Percentiles rank a stretch among this genome's conserved stretches.
Conservation (phyloP, 2,888 invertebrate species). For the Fissipunctia ypsillon region DNA sequence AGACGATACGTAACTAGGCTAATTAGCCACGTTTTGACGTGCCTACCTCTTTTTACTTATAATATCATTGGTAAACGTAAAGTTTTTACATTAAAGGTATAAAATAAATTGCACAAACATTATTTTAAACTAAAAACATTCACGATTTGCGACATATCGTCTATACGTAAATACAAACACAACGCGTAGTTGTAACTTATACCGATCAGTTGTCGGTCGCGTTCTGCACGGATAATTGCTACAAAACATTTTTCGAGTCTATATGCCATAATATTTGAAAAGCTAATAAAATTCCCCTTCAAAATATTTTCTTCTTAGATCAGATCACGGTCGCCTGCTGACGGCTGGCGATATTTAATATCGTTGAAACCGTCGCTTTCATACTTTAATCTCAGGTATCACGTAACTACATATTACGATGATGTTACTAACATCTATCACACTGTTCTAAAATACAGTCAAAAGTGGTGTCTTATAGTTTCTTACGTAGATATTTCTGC, state of each 20-base stretch:
- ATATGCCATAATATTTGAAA: slow-evolving; percentile 8
- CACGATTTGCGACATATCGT: slow-evolving; percentile 37
- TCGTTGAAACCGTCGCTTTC: slow-evolving; percentile 28
- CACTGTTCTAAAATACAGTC: slow-evolving; percentile 12
- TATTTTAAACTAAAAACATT: slow-evolving; percentile 15
- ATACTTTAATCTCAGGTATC: slow-evolving; percentile 44
- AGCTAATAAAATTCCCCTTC: neutral
- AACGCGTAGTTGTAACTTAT: slow-evolving; percentile 10
- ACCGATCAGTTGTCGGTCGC: neutral
- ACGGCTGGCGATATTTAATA: slow-evolving; percentile 30
- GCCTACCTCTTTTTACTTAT: neutral
- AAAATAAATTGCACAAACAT: slow-evolving; percentile 52
- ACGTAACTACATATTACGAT: slow-evolving; percentile 26
- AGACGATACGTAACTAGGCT: neutral
- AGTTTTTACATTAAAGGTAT: slow-evolving; percentile 12
- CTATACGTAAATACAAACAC: slow-evolving; percentile 17
- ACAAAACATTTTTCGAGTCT: slow-evolving; percentile 23
- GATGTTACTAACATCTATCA: slow-evolving; percentile 22
- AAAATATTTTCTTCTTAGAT: slow-evolving; percentile 12
- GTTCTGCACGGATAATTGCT: neutral
- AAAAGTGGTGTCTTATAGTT: neutral
- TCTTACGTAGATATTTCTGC: slow-evolving; percentile 13
- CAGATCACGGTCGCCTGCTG: neutral
- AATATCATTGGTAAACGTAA: neutral
- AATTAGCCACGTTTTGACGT: neutral